These are phyloP conservation scores for Microctenopoma lineatum DNA, from an alignment of 2,797 vertebrate genomes.

Conservation along the genomic window DNA sequence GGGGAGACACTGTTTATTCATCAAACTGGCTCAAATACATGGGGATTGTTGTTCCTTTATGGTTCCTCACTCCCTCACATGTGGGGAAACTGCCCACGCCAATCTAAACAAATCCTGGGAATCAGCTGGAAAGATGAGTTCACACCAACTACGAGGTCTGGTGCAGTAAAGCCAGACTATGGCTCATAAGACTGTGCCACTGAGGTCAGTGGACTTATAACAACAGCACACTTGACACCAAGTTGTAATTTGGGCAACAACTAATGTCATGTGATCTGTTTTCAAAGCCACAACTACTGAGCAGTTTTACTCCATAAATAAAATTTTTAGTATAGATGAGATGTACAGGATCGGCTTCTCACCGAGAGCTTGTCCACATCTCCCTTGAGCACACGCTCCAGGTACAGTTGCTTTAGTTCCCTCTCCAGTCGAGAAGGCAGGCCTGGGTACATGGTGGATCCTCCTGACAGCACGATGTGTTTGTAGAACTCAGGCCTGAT, in stretches of 20 bases:
- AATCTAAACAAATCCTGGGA: conserved; percentile 42
- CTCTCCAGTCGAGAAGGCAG: conserved; percentile 96
- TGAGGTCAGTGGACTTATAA: conserved; percentile 1
- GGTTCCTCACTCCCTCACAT: conserved; percentile 14
- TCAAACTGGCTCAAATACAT: not conserved
- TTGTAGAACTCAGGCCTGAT: conserved; percentile 97
- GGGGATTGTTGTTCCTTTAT: conserved; percentile 12
- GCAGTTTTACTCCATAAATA: not conserved
- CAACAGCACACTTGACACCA: conserved; percentile 1
- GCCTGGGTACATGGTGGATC: conserved; percentile 98
- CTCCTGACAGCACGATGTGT: conserved; percentile 97
- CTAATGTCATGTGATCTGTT: not conserved
- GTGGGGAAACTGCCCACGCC: conserved; percentile 26
- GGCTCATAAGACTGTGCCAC: not conserved
- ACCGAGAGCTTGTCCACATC: conserved; percentile 99
- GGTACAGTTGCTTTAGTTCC: conserved; percentile 97
- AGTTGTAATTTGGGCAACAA: conserved; percentile 17
- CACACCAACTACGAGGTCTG: conserved; percentile 15
- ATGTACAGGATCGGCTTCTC: conserved; percentile 52
- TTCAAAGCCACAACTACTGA: not conserved
- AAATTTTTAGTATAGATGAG: not conserved
- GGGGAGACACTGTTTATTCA: conserved; percentile 8
- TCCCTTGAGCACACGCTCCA: conserved; percentile 97
- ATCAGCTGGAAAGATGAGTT: conserved; percentile 49
- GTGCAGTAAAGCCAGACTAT: conserved; percentile 5